Conservation (phyloP, 1,140 invertebrate genomes). For the Riptortus pedestris region DNA sequence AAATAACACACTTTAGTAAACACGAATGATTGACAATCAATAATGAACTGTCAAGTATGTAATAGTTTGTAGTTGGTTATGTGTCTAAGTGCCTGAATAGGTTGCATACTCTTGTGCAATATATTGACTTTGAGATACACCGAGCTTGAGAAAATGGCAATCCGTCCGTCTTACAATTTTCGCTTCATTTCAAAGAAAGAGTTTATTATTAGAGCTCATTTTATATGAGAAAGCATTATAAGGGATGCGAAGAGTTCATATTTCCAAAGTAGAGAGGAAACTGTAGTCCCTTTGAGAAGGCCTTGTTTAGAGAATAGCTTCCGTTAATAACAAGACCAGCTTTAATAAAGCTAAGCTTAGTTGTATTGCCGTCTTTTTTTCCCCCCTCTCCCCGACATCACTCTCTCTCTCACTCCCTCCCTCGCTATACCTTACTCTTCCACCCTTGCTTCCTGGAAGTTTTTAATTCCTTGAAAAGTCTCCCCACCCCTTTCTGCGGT, state of each 20-base stretch:
- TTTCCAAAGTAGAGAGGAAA: slow-evolving; percentile 8
- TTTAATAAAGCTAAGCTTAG: slow-evolving; percentile 17
- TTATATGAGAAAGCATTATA: slow-evolving; percentile 1
- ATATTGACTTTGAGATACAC: too few species aligned
- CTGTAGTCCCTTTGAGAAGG: slow-evolving; percentile 3
- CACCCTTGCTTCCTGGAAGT: not conserved
- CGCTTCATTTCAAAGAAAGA: not conserved
- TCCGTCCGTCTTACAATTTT: not conserved
- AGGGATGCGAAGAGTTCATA: slow-evolving; percentile 11
- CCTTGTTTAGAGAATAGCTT: slow-evolving; percentile 16
- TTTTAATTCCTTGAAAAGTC: slow-evolving; percentile 13
- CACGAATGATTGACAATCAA: too few species aligned
- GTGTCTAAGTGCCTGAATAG: too few species aligned
- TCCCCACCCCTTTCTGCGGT: not conserved
- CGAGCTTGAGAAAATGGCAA: too few species aligned
- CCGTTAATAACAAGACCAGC: slow-evolving; percentile 7
- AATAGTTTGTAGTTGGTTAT: too few species aligned
- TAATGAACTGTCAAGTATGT: too few species aligned
- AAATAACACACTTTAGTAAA: too few species aligned
- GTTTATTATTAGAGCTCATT: not conserved
- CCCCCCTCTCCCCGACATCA: not conserved
- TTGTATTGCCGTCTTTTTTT: not conserved
- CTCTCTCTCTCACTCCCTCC: too few species aligned
- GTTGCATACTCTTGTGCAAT: too few species aligned
- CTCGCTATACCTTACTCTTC: too few species aligned